Evolutionary conservation across 1,140 invertebrate genomes (phyloP), one percentile per base, ranked within the genome.

Genomic region (Cydia splendana): DNA sequence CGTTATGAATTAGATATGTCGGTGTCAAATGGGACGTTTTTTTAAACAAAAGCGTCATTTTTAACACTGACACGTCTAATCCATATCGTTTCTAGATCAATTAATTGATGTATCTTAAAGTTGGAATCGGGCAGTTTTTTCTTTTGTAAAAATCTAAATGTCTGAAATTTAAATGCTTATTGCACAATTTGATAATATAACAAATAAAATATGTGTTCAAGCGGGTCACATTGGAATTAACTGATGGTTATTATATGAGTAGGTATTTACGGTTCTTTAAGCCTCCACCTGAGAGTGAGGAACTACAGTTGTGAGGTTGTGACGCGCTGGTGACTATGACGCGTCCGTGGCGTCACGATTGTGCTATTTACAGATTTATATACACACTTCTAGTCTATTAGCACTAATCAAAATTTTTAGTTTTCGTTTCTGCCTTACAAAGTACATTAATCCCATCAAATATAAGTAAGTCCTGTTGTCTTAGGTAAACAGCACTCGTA

Each of bases 291-390:
- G 42, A 45, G 42, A 45, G 57, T 62, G 15, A 62, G 18, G 57
- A 10, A 9, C n/a, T 24, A 9, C n/a, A 24, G 57, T 12, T 51
- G 51, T 62, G 57, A 62, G 10, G 57, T 12, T 51, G 51, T 62
- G 57, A 62, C 57, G 57, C 51, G 51, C 13, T 30, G 45, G 45
- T n/a, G 51, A n/a, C 9, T 7, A n/a, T 62, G 57, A 62, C 57
- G 57, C 57, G 57, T 18, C 57, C 57, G 57, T 62, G 6, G 57
- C 57, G 57, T 62, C 57, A 62, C 18, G 6, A 62, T 62, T 62
- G 7, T 9, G 57, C 18, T 62, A 62, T 62, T 62, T 24, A 20
- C 57, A 62, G 57, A 20, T 62, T 62, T 62, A 62, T 62, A n/a
- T n/a, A 20, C 53, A 24, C 53, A 24, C 53, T 18, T 62, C 18